These are phyloP conservation scores for Campylomormyrus numenius DNA, from an alignment of 2,113 vertebrate genomes.

Conservation along the genomic window DNA sequence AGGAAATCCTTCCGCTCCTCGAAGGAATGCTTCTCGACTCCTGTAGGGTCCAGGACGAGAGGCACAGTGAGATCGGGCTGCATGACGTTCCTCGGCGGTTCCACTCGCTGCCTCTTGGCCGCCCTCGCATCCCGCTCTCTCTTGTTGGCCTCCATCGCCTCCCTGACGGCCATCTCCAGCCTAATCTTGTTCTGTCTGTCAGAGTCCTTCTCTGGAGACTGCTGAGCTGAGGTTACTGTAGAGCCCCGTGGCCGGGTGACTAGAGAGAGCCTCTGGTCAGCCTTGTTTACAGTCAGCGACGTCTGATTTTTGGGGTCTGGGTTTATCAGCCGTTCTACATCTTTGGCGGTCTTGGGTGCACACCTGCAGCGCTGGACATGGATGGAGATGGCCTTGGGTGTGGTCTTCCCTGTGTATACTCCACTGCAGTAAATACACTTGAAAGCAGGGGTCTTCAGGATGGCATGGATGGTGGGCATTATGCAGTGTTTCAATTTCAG, in stretches of 20 bases:
- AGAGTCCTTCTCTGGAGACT: constrained; percentile 20
- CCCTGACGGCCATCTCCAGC: constrained; percentile 53
- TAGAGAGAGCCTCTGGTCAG: constrained; percentile 22
- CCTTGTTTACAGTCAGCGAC: not conserved
- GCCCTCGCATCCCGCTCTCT: constrained; percentile 57
- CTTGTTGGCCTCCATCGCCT: constrained; percentile 56
- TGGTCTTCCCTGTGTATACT: constrained; percentile 90
- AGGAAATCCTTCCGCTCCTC: constrained; percentile 80
- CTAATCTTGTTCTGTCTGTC: constrained; percentile 53
- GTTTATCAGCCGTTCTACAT: constrained; percentile 31
- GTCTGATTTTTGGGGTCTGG: constrained; percentile 39
- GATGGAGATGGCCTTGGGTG: constrained; percentile 81
- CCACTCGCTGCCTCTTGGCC: constrained; percentile 62
- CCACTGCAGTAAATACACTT: constrained; percentile 96
- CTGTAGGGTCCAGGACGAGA: constrained; percentile 68
- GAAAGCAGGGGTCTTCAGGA: constrained; percentile 84
- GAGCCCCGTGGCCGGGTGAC: constrained; percentile 42
- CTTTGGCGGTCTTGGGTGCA: constrained; percentile 71
- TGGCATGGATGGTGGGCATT: constrained; percentile 83
- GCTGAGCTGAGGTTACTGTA: constrained; percentile 27
- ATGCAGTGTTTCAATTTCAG: constrained; percentile 86
- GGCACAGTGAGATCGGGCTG: constrained; percentile 48
- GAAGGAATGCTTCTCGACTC: constrained; percentile 52
- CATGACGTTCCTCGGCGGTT: constrained; percentile 44
- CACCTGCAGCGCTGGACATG: constrained; percentile 83